phyloP scores from a whole-genome alignment of 2,888 invertebrate genomes.

The Dicyrtoma fusca region DNA sequence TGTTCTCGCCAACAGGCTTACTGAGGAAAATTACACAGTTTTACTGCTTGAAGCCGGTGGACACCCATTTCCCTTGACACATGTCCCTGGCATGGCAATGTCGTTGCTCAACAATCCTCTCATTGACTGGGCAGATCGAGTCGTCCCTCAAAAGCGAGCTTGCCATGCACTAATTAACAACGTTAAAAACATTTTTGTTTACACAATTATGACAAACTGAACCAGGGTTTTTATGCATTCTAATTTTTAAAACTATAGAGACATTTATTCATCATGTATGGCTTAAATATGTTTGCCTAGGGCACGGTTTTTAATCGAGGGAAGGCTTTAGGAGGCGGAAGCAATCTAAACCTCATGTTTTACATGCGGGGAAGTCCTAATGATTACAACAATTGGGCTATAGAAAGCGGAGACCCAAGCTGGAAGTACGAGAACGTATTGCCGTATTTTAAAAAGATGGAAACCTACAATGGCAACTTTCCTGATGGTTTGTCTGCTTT shows the following conservation, averaged over 20 bases:
- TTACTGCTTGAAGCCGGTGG: slow-evolving; percentile 74
- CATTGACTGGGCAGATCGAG: slow-evolving; percentile 74
- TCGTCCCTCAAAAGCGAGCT: slow-evolving; percentile 68
- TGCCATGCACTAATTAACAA: slow-evolving; percentile 65
- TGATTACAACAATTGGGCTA: slow-evolving; percentile 75
- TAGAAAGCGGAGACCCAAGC: slow-evolving; percentile 57
- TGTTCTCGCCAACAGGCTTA: slow-evolving; percentile 66
- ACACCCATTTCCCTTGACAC: slow-evolving; percentile 63
- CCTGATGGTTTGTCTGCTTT: neutral
- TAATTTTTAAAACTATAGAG: neutral
- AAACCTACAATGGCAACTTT: slow-evolving; percentile 59
- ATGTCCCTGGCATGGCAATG: slow-evolving; percentile 42
- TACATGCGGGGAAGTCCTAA: slow-evolving; percentile 71
- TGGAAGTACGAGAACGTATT: slow-evolving; percentile 61
- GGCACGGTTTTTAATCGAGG: slow-evolving; percentile 1
- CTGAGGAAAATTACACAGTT: slow-evolving; percentile 62
- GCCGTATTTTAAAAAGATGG: slow-evolving; percentile 63
- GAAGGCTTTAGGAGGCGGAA: slow-evolving; percentile 25
- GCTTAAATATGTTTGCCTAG: neutral
- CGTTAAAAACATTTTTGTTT: slow-evolving; percentile 60
- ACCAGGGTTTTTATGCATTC: neutral
- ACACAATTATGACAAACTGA: neutral
- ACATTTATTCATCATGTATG: neutral
- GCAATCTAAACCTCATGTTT: slow-evolving; percentile 63
- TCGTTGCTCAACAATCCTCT: slow-evolving; percentile 65